Evolutionary conservation across 2,797 vertebrate species (phyloP).

Genomic region (Columba guinea): DNA sequence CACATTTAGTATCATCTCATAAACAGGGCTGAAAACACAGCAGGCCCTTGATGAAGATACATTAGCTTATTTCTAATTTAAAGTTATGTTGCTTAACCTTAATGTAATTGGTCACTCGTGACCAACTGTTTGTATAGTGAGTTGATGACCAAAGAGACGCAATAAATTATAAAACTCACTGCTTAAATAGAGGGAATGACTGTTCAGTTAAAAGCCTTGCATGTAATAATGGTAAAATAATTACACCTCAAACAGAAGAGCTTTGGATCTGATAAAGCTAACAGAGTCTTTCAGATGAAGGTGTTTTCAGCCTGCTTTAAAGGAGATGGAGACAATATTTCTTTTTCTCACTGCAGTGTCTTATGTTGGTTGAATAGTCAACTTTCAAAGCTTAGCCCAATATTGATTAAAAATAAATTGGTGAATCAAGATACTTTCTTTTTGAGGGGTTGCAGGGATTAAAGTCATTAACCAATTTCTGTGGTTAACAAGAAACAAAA

Average conservation of each 20-base stretch:
- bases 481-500: slow-evolving; percentile 67
- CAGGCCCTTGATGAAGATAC: slow-evolving; percentile 81
- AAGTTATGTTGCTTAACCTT: slow-evolving; percentile 82
- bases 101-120: slow-evolving; percentile 91
- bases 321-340: not conserved
- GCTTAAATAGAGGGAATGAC: slow-evolving; percentile 72
- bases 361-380: slow-evolving; percentile 37
- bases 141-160: slow-evolving; percentile 81
- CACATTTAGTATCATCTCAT: slow-evolving; percentile 82
- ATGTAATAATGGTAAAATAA: slow-evolving; percentile 81
- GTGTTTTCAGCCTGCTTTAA: slow-evolving; percentile 71
- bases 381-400: slow-evolving; percentile 50
- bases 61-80: slow-evolving; percentile 82
- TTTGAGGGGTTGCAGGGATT: slow-evolving; percentile 41
- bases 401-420: slow-evolving; percentile 71
- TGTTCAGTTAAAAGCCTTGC: slow-evolving; percentile 76
- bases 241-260: slow-evolving; percentile 73
- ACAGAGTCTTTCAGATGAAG: slow-evolving; percentile 71
- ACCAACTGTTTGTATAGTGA: slow-evolving; percentile 82
- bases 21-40: slow-evolving; percentile 83
- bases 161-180: slow-evolving; percentile 77
- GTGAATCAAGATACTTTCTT: slow-evolving; percentile 54
- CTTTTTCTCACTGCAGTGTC: not conserved
- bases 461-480: slow-evolving; percentile 63
- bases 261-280: slow-evolving; percentile 72